Evolutionary conservation across 2,888 invertebrate species (phyloP).

Genomic region (Eremobia ochroleuca): DNA sequence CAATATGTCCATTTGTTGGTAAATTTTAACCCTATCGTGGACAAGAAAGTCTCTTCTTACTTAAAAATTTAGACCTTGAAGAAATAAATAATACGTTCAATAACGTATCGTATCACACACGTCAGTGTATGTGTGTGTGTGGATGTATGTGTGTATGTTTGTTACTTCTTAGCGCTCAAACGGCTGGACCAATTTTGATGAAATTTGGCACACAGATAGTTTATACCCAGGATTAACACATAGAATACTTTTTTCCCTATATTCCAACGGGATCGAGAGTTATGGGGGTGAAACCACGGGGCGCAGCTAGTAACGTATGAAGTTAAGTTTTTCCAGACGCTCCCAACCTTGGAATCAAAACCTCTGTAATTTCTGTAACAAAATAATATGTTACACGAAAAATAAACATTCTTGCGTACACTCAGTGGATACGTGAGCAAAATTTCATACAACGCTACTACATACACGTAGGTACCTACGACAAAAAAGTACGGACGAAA

Average conservation of each 20-base stretch:
- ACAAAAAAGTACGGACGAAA: not conserved
- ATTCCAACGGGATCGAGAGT: no score
- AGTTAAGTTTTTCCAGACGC: not conserved
- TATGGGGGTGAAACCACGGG: no score
- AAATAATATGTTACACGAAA: constrained; percentile 11
- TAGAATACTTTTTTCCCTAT: no score
- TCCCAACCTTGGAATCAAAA: constrained; percentile 21
- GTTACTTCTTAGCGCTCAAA: no score
- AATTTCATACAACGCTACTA: not conserved
- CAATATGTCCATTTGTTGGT: not conserved
- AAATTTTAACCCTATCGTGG: not conserved
- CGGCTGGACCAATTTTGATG: no score
- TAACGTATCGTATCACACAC: no score
- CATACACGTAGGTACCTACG: not conserved
- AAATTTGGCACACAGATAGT: no score
- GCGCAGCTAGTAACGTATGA: not conserved
- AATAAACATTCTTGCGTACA: constrained; percentile 27
- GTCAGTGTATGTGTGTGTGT: no score
- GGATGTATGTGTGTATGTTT: no score
- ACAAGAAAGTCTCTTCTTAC: not conserved
- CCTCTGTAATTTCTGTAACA: constrained; percentile 24
- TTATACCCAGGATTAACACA: no score
- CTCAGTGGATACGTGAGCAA: constrained; percentile 30
- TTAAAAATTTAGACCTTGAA: not conserved
- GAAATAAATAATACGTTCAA: not conserved